These are phyloP conservation scores for Aphidius ervi DNA, from an alignment of 1,140 invertebrate genomes.

Conservation along the genomic window DNA sequence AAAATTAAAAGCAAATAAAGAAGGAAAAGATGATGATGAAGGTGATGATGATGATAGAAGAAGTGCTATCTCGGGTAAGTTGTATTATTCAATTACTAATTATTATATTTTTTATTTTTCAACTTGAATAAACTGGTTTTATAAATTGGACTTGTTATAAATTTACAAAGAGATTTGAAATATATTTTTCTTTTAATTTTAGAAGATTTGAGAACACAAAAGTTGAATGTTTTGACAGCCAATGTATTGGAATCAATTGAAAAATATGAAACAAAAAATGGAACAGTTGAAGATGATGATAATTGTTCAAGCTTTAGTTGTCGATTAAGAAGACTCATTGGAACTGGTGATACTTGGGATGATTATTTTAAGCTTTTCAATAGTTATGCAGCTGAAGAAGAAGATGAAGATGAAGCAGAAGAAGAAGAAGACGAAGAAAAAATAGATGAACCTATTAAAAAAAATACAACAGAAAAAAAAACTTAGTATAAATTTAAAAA, in stretches of 20 bases:
- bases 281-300: constrained; percentile 3
- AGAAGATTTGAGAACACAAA: constrained; percentile 24
- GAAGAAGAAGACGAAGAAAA: constrained; percentile 5
- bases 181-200: constrained; percentile 17
- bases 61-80: constrained; percentile 26
- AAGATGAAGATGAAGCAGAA: constrained; percentile 4
- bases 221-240: constrained; percentile 31
- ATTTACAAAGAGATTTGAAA: background rate
- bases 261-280: constrained; percentile 29
- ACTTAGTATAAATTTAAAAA: background rate
- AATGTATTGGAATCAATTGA: constrained; percentile 33
- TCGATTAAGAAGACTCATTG: constrained; percentile 25
- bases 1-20: constrained; percentile 57
- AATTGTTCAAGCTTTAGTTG: constrained; percentile 31
- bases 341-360: constrained; percentile 28
- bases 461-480: background rate
- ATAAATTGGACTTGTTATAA: constrained; percentile 4
- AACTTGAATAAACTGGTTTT: constrained; percentile 5
- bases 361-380: constrained; percentile 35
- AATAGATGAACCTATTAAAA: too few relatives aligned
- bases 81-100: background rate
- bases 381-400: constrained; percentile 35
- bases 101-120: background rate
- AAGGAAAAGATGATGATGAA: constrained; percentile 36
- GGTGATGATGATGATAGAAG: constrained; percentile 30